phyloP scores from a whole-genome alignment of 1,140 invertebrate genomes.

The Liolophura sinensis region DNA sequence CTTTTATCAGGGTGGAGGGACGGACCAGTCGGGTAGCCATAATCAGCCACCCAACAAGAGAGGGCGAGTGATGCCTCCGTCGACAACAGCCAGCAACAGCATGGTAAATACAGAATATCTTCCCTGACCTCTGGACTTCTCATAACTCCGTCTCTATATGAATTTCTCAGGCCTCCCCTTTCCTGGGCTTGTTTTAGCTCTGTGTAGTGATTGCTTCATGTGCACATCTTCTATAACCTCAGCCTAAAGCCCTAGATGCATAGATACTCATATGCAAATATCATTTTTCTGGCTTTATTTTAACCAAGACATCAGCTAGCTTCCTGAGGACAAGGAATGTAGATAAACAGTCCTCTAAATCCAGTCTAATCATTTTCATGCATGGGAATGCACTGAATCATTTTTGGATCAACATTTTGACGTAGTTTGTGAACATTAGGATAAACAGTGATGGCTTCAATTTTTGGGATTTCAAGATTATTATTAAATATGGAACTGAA shows the following conservation, averaged over 20 bases:
- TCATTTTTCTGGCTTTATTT: too few species aligned
- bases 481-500: too few species aligned
- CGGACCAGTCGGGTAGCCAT: constrained; percentile 45
- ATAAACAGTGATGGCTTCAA: too few species aligned
- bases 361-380: too few species aligned
- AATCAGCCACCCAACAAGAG: constrained; percentile 49
- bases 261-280: too few species aligned
- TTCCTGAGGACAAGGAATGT: too few species aligned
- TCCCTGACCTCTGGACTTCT: constrained; percentile 25
- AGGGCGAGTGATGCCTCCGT: constrained; percentile 45
- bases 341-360: too few species aligned
- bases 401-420: too few species aligned
- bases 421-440: too few species aligned
- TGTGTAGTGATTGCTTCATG: constrained; percentile 2
- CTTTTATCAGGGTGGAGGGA: constrained; percentile 22
- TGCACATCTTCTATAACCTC: neutral
- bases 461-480: too few species aligned
- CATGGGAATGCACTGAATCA: too few species aligned
- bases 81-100: constrained; percentile 33
- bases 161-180: neutral
- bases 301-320: too few species aligned
- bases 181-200: constrained; percentile 7
- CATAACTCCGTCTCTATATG: neutral
- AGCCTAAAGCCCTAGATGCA: neutral
- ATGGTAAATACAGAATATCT: constrained; percentile 51